Conservation (phyloP, 2,888 invertebrate genomes). For the Limnephilus lunatus region DNA sequence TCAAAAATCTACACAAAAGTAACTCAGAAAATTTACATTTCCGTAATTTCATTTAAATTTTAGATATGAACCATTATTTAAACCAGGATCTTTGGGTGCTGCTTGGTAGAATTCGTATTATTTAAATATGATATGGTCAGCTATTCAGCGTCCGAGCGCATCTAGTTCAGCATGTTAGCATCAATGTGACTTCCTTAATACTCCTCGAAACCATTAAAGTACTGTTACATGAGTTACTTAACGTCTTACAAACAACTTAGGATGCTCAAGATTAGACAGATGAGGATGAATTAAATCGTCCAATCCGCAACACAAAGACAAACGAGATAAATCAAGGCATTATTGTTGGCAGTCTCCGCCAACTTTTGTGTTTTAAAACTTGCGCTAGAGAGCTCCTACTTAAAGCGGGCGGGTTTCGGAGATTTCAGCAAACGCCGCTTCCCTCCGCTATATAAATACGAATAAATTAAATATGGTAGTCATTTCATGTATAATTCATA, state of each 20-base stretch:
- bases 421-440: not conserved
- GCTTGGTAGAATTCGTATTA: not conserved
- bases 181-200: not conserved
- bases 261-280: conserved; percentile 28
- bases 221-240: conserved; percentile 6
- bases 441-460: conserved; percentile 39
- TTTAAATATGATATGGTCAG: not conserved
- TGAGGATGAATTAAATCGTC: conserved; percentile 27
- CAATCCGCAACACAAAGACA: conserved; percentile 29
- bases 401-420: not conserved
- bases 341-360: conserved; percentile 31
- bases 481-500: conserved; percentile 46
- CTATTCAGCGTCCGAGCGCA: not conserved
- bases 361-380: conserved; percentile 46
- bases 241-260: not conserved
- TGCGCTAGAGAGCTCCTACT: not conserved
- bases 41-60: not conserved
- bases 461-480: conserved; percentile 46
- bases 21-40: not conserved
- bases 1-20: not conserved
- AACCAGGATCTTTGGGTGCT: not conserved
- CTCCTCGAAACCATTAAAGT: not conserved
- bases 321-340: conserved; percentile 50
- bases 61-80: not conserved
- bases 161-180: not conserved